Evolutionary conservation across 1,140 invertebrate genomes (phyloP), one percentile per base, ranked within the genome.

Genomic region (Paraescarpia echinospica): DNA sequence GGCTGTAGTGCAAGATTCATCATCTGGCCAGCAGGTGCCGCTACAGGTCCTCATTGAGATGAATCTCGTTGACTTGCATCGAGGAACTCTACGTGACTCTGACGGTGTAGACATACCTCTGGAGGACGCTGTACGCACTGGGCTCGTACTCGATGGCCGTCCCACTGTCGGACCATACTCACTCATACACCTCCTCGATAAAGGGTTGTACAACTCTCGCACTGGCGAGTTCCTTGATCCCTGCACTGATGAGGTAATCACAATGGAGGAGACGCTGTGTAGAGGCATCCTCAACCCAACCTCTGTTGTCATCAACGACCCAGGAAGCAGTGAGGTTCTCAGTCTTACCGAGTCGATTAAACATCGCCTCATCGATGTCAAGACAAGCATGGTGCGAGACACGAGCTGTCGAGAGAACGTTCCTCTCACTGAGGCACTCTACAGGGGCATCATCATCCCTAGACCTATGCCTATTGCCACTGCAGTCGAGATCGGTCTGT

Each of bases 201-300:
- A 91, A 35, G 90, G 88, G 18, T 90, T 93, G 34, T 93, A 93
- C 90, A 92, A 93, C 91, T 92, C 93, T 33, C 22, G 51, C 27
- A 93, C 93, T 34, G 93, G 93, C 14, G 97, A 98, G 95, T 96
- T 99, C 92, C 96, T 98, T 93, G 98, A 99, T 96, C 97, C 97
- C 14, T 96, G 97, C 93, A 97, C 97, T 59, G 97, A 97, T 94
- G 97, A 97, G 95, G 97, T 97, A 93, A 96, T 99, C 94, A 97
- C 98, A 94, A 97, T 99, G 91, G 97, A 98, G 94, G 97, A 98
- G 95, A 98, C 98, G 59, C 97, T 99, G 92, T 97, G 98, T 95
- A 97, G 97, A 88, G 97, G 98, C 95, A 96, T 98, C 92, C 92
- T 95, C 89, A 91, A 93, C 92, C 92, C 92, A 31, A 88, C 35